Conservation (phyloP, 2,113 vertebrate genomes). For the Tragulus kanchil region DNA sequence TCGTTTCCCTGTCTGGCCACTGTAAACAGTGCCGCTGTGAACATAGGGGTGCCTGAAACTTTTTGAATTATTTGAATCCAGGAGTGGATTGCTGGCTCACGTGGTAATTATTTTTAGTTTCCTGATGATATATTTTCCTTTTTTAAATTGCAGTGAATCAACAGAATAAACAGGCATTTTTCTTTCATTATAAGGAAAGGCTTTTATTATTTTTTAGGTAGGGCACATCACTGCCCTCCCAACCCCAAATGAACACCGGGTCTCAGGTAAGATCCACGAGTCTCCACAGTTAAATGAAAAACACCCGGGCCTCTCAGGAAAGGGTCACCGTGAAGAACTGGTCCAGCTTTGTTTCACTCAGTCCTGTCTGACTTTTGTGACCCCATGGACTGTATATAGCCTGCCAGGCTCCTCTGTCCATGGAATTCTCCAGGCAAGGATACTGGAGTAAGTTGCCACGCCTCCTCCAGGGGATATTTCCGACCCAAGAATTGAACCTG, state of each 20-base stretch:
- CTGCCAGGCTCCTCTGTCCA: background rate
- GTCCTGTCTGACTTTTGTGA: accelerated
- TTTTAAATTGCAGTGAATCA: background rate
- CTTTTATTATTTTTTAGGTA: background rate
- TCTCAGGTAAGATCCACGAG: background rate
- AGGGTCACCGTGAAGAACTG: too few species aligned
- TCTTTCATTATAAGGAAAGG: background rate
- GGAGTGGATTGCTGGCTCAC: background rate
- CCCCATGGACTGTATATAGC: background rate
- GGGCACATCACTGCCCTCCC: too few species aligned
- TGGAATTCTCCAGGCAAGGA: background rate
- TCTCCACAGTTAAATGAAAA: background rate
- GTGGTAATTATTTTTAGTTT: background rate
- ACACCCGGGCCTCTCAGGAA: too few species aligned
- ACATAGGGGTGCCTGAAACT: background rate
- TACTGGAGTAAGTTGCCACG: background rate
- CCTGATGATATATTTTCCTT: background rate
- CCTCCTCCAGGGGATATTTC: background rate
- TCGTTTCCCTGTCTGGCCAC: background rate
- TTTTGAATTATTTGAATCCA: background rate
- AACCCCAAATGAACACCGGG: background rate
- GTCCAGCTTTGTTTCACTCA: too few species aligned
- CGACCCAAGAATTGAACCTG: background rate
- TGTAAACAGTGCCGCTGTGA: background rate
- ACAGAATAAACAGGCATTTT: background rate